Base-by-base conservation (phyloP, 1,140 invertebrate species). In the Eumaeus atala region DNA sequence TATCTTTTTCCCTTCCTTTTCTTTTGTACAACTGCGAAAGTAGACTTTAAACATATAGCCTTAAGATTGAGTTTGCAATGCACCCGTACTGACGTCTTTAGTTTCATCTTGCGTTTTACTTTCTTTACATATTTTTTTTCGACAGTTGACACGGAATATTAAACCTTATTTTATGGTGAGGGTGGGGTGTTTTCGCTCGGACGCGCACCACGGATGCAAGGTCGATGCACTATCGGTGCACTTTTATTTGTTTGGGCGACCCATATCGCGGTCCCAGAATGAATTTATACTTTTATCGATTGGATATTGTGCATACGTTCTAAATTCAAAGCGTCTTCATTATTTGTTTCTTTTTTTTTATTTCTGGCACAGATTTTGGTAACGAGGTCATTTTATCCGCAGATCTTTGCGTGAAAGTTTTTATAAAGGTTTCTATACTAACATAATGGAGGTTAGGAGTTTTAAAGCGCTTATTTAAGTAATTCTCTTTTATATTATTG, bases 211-310 rank as follows among this genome's bases (percentile, higher is more conserved):
- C 21, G 72, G 77, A 78, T 74, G 72, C 77, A 82, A 86, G 83
- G 83, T 82, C 83, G 72, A 76, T 83, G 83, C 73, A 79, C 78
- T 79, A 82, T 83, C 77, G 76, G 56, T 75, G 75, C 74, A 82
- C 79, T 84, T 84, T 84, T 85, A 82, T 85, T 85, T 82, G 79
- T 83, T 85, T 86, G 76, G 75, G 80, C 82, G 82, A 84, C 83
- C 83, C 74, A 86, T 71, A 83, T 86, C 77, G 73, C 65, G 69
- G 65, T 63, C 67, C 62, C 65, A 56, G 78, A 84, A 84, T 84
- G 83, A 84, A 86, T 83, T 86, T 86, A 86, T 84, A 82, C 79
- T 71, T 70, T 62, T 80, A 85, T 85, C 82, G 82, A 85, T 85
- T 80, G 59, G 66, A 62, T 71, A 74, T 80, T 77, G 78, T 79